These are phyloP conservation scores for Spisula solida DNA, from an alignment of 2,888 invertebrate species.

Conservation along the genomic window DNA sequence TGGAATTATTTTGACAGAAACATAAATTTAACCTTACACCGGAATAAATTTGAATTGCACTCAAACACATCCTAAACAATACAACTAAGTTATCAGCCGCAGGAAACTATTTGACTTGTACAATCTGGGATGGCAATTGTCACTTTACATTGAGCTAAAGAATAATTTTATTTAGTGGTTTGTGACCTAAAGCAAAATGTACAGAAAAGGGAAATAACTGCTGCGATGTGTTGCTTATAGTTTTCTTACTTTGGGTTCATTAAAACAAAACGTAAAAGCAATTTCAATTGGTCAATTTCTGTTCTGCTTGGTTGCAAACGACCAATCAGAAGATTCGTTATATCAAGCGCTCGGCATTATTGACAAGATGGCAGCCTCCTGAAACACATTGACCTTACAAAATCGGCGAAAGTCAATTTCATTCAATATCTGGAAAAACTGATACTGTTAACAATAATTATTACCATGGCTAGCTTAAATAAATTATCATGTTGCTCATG, in stretches of 20 bases:
- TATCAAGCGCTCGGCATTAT: background rate
- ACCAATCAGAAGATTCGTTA: background rate
- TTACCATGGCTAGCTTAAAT: constrained; percentile 41
- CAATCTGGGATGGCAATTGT: too few species aligned
- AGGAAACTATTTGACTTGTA: too few species aligned
- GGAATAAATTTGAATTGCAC: too few species aligned
- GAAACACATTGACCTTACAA: background rate
- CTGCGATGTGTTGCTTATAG: too few species aligned
- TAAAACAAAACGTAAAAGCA: background rate
- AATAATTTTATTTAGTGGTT: too few species aligned
- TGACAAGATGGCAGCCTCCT: background rate
- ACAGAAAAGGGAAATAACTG: too few species aligned
- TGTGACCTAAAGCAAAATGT: too few species aligned
- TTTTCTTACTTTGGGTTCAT: background rate
- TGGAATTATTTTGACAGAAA: too few species aligned
- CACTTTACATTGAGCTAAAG: too few species aligned
- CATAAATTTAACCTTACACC: too few species aligned
- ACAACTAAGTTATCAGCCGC: too few species aligned
- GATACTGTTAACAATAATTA: background rate
- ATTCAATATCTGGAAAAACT: background rate
- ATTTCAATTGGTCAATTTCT: background rate
- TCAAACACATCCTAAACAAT: too few species aligned
- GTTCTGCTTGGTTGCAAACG: background rate
- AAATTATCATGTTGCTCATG: constrained; percentile 30
- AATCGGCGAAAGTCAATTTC: background rate